These are phyloP conservation scores for Noctilio leporinus DNA, from an alignment of 2,113 vertebrate species.

Conservation along the genomic window DNA sequence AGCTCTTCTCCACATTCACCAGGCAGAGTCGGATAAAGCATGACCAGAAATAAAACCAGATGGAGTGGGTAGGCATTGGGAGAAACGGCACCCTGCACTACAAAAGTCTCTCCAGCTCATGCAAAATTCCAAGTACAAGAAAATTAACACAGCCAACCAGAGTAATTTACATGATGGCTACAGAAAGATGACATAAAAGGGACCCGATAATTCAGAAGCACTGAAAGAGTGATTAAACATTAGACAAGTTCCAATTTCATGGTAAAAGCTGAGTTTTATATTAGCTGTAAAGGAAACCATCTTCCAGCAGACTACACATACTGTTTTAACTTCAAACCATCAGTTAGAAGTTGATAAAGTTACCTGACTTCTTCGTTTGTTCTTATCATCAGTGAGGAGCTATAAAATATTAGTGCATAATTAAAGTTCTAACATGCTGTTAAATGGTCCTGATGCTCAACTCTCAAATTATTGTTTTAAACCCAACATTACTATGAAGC, in stretches of 20 bases:
- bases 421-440: not conserved
- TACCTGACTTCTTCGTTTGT: not conserved
- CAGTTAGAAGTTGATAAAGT: not conserved
- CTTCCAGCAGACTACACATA: not conserved
- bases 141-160: not conserved
- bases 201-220: not conserved
- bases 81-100: not conserved
- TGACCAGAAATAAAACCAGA: not conserved
- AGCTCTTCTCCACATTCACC: not conserved
- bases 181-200: not conserved
- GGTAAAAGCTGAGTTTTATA: constrained; percentile 14
- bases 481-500: not conserved
- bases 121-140: not conserved
- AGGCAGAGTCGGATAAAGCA: not conserved
- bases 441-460: not conserved
- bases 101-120: not conserved
- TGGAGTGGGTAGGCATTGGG: not conserved
- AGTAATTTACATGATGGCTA: not conserved
- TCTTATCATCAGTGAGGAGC: not conserved
- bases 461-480: not conserved
- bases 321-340: not conserved
- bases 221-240: not conserved
- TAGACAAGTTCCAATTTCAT: not conserved
- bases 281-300: not conserved
- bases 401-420: not conserved